Conservation (phyloP, 2,797 vertebrate genomes). For the Salarias fasciatus region DNA sequence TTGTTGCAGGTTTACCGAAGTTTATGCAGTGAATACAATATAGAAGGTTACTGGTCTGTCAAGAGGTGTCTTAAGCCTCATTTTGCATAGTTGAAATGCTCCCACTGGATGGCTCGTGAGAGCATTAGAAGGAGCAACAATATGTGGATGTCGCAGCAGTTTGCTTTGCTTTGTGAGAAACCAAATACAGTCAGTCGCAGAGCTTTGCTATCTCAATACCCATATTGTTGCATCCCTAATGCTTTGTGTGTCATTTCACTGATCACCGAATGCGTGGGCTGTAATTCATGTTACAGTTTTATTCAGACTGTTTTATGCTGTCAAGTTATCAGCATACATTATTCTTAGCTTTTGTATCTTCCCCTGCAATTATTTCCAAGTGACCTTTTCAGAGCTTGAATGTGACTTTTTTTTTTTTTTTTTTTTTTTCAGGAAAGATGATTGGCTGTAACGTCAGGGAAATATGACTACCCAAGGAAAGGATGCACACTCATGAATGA, state of each 20-base stretch:
- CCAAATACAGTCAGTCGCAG: slow-evolving; percentile 43
- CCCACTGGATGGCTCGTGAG: too few relatives aligned
- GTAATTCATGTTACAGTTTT: slow-evolving; percentile 59
- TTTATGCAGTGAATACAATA: slow-evolving; percentile 8
- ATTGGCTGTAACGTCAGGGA: slow-evolving; percentile 19
- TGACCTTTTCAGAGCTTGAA: slow-evolving; percentile 42
- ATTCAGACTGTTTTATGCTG: slow-evolving; percentile 52
- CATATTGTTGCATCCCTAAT: slow-evolving; percentile 57
- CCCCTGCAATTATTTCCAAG: slow-evolving; percentile 43
- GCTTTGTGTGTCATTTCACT: slow-evolving; percentile 61
- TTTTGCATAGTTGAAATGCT: too few relatives aligned
- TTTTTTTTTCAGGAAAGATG: slow-evolving; percentile 31
- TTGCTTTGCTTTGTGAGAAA: slow-evolving; percentile 50
- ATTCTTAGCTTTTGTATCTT: slow-evolving; percentile 39
- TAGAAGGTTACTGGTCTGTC: slow-evolving; percentile 43
- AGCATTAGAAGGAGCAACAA: slow-evolving; percentile 26
- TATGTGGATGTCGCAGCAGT: slow-evolving; percentile 39
- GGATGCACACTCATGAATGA: slow-evolving; percentile 30
- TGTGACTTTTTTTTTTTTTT: neutral
- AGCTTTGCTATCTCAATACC: slow-evolving; percentile 56
- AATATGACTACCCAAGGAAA: slow-evolving; percentile 30
- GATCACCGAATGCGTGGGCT: slow-evolving; percentile 47
- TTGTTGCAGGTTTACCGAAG: slow-evolving; percentile 27
- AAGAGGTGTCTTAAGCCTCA: slow-evolving; percentile 4
- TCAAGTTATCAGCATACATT: slow-evolving; percentile 49